Evolutionary conservation across 2,888 invertebrate genomes (phyloP).

Genomic region (Pogonocherus hispidulus): DNA sequence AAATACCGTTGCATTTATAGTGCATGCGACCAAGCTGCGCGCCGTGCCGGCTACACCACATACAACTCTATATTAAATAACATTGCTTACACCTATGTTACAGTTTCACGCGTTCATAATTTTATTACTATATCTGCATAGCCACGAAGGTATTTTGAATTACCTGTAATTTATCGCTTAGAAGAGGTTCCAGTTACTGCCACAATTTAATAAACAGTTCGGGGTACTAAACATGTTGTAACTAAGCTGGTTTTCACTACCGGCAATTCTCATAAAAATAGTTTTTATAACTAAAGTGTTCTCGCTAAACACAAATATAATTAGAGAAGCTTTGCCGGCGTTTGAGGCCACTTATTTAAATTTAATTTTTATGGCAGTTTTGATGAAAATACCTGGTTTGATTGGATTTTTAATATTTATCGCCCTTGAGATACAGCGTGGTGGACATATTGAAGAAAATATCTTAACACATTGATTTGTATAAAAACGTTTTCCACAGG

Average conservation of each 20-base stretch:
- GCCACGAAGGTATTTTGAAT: conserved; percentile 56
- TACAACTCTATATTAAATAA: conserved; percentile 63
- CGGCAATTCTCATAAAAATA: neutral
- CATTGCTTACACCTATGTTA: conserved; percentile 66
- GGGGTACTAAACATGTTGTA: conserved; percentile 18
- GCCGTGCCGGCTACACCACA: conserved; percentile 50
- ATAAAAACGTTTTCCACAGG: too few species aligned
- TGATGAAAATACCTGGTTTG: neutral
- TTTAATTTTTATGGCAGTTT: neutral
- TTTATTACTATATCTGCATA: conserved; percentile 62
- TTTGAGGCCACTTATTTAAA: neutral
- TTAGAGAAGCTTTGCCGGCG: neutral
- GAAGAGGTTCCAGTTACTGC: conserved; percentile 44
- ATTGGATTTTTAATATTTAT: too few species aligned
- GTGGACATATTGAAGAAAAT: too few species aligned
- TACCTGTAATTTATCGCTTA: conserved; percentile 50
- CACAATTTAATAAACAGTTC: conserved; percentile 43
- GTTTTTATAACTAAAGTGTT: conserved; percentile 10
- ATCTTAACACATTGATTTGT: too few species aligned
- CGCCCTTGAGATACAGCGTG: too few species aligned
- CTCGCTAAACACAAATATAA: neutral
- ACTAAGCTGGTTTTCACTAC: conserved; percentile 6
- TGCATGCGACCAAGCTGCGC: conserved; percentile 63
- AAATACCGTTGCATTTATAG: conserved; percentile 68
- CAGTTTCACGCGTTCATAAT: conserved; percentile 67